A percentile compares a stretch with the other conserved stretches of the same genome.
Evolutionary conservation across 2,113 vertebrate genomes (phyloP).

Genomic region (Corythoichthys haematopterus): DNA sequence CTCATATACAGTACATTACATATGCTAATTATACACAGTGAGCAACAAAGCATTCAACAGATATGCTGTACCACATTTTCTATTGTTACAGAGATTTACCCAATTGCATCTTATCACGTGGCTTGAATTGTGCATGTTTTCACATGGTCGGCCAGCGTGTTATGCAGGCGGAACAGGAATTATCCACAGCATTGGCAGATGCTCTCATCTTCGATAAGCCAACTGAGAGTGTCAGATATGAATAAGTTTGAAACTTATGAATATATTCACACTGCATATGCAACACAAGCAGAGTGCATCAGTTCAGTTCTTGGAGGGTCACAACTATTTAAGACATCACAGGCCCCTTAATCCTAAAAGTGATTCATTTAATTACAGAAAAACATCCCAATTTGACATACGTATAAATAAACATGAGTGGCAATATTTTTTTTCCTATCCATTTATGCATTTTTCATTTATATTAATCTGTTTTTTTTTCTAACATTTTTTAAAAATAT

Average conservation of each 20-base stretch:
- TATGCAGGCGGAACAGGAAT: not conserved
- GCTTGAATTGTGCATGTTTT: not conserved
- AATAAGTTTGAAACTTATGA: not conserved
- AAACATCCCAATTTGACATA: too few species aligned
- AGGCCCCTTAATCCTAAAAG: not conserved
- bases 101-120: not conserved
- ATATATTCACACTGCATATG: not conserved
- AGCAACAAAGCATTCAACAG: not conserved
- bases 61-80: not conserved
- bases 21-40: not conserved
- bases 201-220: not conserved
- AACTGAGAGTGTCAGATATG: not conserved
- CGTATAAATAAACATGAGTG: too few species aligned
- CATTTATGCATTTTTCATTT: not conserved
- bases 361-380: too few species aligned
- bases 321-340: slow-evolving; percentile 8
- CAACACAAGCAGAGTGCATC: too few species aligned
- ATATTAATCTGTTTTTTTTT: not conserved
- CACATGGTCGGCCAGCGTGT: not conserved
- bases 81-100: not conserved
- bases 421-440: too few species aligned
- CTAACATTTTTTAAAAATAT: not conserved
- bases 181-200: not conserved
- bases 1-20: not conserved
- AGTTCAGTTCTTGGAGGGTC: slow-evolving; percentile 3